Conservation (phyloP, 1,140 invertebrate species). For the Drosophila nasuta region DNA sequence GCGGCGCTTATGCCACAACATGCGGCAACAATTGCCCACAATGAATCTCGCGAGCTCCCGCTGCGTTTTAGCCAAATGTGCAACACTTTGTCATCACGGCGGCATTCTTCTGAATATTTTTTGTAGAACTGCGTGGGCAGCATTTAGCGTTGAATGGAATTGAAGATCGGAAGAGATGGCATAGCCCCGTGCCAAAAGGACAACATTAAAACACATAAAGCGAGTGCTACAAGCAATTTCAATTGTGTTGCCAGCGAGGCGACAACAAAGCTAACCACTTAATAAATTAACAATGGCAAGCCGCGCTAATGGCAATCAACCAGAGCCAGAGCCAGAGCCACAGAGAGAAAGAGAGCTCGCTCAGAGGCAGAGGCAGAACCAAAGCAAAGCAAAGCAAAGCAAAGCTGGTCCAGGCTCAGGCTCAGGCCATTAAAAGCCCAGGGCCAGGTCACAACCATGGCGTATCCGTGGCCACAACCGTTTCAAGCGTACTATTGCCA, state of each 20-base stretch:
- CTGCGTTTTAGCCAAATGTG: conserved; percentile 60
- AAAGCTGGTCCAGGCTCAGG: neutral
- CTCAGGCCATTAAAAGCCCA: conserved; percentile 29
- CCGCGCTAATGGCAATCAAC: conserved; percentile 69
- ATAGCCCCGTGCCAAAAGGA: conserved; percentile 46
- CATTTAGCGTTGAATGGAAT: conserved; percentile 54
- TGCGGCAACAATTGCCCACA: conserved; percentile 41
- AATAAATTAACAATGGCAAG: conserved; percentile 79
- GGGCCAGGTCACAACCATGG: conserved; percentile 21
- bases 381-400: neutral
- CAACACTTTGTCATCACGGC: conserved; percentile 54
- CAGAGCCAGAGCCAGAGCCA: conserved; percentile 17
- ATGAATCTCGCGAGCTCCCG: conserved; percentile 39
- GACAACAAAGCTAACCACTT: conserved; percentile 79
- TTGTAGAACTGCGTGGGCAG: conserved; percentile 58
- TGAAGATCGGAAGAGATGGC: neutral
- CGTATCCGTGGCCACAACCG: conserved; percentile 36
- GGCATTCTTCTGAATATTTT: neutral
- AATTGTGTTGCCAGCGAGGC: conserved; percentile 66
- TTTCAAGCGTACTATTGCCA: conserved; percentile 53
- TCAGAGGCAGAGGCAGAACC: conserved; percentile 25
- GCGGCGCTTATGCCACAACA: conserved; percentile 75
- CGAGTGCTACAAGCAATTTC: conserved; percentile 44
- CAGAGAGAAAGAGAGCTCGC: neutral
- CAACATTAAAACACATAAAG: conserved; percentile 50